phyloP scores from a whole-genome alignment of 1,140 invertebrate genomes.

The Sitophilus oryzae region DNA sequence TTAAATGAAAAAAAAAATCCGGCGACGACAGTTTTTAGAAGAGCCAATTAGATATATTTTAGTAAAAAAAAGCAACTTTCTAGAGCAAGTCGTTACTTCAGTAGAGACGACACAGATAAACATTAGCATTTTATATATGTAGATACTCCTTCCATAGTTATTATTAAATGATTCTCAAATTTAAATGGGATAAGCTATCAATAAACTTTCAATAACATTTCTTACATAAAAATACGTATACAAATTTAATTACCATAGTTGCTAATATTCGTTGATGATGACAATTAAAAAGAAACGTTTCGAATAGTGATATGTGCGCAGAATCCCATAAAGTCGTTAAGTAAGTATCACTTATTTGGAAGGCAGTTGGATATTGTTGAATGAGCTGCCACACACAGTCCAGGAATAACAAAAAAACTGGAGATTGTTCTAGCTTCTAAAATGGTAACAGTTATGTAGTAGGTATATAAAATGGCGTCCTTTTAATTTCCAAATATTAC shows the following conservation, averaged over 20 bases:
- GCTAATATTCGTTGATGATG: slow-evolving; percentile 62
- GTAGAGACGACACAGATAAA: too few species aligned
- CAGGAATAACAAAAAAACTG: slow-evolving; percentile 83
- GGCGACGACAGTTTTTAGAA: too few species aligned
- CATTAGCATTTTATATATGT: too few species aligned
- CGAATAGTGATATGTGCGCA: slow-evolving; percentile 78
- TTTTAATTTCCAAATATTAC: slow-evolving; percentile 1
- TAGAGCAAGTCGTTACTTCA: too few species aligned
- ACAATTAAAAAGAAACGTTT: slow-evolving; percentile 88
- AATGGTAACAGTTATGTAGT: background rate
- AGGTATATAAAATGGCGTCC: background rate
- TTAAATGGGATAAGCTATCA: too few species aligned
- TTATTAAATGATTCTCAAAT: too few species aligned
- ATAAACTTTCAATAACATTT: too few species aligned
- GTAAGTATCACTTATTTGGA: slow-evolving; percentile 91
- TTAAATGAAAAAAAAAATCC: too few species aligned
- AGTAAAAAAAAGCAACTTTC: too few species aligned
- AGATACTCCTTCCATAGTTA: too few species aligned
- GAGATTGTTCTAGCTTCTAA: slow-evolving; percentile 53
- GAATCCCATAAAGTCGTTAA: slow-evolving; percentile 88
- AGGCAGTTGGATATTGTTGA: slow-evolving; percentile 79
- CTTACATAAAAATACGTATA: too few species aligned
- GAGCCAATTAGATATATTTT: too few species aligned
- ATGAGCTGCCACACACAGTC: slow-evolving; percentile 91
- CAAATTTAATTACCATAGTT: slow-evolving; percentile 45